These are phyloP conservation scores for Dasypolia templi DNA, from an alignment of 2,888 invertebrate genomes.

Conservation along the genomic window DNA sequence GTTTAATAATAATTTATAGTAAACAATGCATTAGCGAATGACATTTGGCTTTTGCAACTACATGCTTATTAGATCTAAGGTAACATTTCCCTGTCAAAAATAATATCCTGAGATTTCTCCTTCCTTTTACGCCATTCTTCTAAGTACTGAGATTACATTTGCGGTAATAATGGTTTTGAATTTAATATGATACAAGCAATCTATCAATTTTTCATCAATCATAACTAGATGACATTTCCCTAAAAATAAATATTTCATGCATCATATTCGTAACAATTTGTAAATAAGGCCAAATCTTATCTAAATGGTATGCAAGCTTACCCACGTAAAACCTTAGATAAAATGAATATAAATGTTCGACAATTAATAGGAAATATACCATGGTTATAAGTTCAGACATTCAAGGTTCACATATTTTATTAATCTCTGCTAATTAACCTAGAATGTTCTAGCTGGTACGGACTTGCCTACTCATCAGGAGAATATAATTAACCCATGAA, in stretches of 20 bases:
- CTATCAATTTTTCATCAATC: neutral
- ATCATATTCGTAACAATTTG: neutral
- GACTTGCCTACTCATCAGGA: neutral
- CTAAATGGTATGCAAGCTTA: slow-evolving; percentile 5
- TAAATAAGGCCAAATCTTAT: slow-evolving; percentile 7
- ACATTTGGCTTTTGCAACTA: neutral
- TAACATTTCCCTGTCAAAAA: slow-evolving; percentile 5
- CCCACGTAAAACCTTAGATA: neutral
- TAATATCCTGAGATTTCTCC: neutral
- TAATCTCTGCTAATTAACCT: neutral
- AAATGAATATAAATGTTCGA: neutral
- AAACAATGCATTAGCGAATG: neutral
- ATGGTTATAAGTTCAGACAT: neutral
- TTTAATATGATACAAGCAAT: neutral
- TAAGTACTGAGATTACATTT: neutral
- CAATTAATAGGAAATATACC: neutral
- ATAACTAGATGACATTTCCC: neutral
- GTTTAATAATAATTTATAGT: neutral
- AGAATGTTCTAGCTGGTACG: neutral
- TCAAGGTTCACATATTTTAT: neutral
- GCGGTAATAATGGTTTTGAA: neutral
- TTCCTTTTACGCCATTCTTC: neutral
- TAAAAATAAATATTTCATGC: neutral
- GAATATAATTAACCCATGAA: neutral
- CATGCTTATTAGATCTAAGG: neutral